Evolutionary conservation across 2,888 invertebrate genomes (phyloP).

Genomic region (Ectropis crepuscularia): DNA sequence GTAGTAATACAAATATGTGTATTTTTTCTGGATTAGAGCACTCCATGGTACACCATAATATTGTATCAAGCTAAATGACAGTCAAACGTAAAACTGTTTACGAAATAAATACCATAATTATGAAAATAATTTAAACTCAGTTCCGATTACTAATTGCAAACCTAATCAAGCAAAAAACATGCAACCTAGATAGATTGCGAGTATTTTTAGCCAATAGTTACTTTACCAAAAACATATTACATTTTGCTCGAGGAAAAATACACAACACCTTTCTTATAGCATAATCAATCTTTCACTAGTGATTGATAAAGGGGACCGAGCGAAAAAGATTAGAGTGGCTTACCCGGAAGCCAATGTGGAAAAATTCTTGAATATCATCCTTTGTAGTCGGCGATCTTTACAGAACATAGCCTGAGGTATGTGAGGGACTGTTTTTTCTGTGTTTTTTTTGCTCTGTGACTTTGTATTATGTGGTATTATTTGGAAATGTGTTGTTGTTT

Average conservation of each 20-base stretch:
- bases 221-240: conserved; percentile 8
- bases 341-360: conserved; percentile 17
- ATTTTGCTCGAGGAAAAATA: conserved; percentile 13
- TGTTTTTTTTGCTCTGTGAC: neutral
- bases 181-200: no score
- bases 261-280: conserved; percentile 21
- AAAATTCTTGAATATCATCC: conserved; percentile 19
- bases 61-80: no score
- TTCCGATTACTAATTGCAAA: no score
- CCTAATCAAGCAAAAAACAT: no score
- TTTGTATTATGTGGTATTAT: neutral
- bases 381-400: conserved; percentile 14
- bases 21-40: no score
- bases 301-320: conserved; percentile 23
- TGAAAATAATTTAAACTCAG: no score
- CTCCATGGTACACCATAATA: no score
- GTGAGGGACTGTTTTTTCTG: neutral
- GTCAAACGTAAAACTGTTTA: no score
- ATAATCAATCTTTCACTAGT: conserved; percentile 25
- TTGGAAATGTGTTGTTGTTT: neutral
- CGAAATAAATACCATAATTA: no score
- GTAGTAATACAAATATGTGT: no score
- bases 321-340: conserved; percentile 23
- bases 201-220: neutral
- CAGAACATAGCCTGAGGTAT: conserved; percentile 5